These are phyloP conservation scores for Drosophila conformis DNA, from an alignment of 2,888 invertebrate genomes.

Conservation along the genomic window DNA sequence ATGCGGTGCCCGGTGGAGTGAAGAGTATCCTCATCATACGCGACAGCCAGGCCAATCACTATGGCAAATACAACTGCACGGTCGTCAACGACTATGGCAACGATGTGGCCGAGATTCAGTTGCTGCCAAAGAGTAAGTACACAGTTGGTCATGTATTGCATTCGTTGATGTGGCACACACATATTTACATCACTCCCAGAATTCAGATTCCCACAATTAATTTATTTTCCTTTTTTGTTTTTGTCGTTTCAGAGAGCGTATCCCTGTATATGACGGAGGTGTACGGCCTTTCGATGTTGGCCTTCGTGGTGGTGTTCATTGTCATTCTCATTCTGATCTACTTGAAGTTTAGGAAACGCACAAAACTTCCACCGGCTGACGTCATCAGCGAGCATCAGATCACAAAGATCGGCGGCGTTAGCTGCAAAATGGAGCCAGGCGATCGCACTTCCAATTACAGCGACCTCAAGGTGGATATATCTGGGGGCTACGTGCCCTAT, in stretches of 20 bases:
- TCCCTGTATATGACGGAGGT: conserved; percentile 93
- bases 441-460: conserved; percentile 97
- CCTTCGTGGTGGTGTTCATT: conserved; percentile 93
- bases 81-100: conserved; percentile 96
- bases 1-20: conserved; percentile 91
- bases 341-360: conserved; percentile 87
- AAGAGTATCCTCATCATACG: conserved; percentile 95
- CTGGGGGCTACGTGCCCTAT: conserved; percentile 90
- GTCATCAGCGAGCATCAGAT: conserved; percentile 86
- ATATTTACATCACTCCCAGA: not conserved
- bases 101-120: conserved; percentile 92
- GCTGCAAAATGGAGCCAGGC: conserved; percentile 86
- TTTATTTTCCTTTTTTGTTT: not conserved
- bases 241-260: conserved; percentile 88
- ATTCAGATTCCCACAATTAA: not conserved
- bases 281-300: conserved; percentile 91
- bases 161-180: not conserved
- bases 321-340: conserved; percentile 90
- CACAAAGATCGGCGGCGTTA: conserved; percentile 85
- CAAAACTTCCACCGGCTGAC: conserved; percentile 84
- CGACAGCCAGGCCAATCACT: conserved; percentile 94
- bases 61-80: conserved; percentile 97
- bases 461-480: conserved; percentile 94
- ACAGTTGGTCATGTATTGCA: not conserved
- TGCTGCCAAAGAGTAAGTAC: conserved; percentile 94